These are phyloP conservation scores for human (Homo sapiens) DNA, from an alignment of 2,113 vertebrate genomes.

Conservation along the genomic window DNA sequence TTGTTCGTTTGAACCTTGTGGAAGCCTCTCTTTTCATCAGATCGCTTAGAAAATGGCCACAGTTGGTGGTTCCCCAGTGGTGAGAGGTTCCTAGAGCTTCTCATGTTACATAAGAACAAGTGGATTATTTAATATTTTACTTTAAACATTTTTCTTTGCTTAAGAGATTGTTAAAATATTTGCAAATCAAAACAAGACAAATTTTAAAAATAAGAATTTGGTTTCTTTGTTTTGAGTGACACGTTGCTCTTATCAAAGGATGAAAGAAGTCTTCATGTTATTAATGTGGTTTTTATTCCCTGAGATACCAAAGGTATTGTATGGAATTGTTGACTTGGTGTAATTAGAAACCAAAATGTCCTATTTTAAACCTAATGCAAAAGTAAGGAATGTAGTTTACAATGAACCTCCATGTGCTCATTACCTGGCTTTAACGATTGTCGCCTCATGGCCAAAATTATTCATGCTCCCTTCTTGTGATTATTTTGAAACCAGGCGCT, in stretches of 20 bases:
- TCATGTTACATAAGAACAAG: neutral
- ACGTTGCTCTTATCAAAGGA: neutral
- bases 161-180: neutral
- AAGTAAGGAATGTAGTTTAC: neutral
- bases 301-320: neutral
- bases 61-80: neutral
- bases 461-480: no score
- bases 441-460: no score
- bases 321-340: neutral
- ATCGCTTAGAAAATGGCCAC: neutral
- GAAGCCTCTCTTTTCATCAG: neutral
- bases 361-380: neutral
- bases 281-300: neutral
- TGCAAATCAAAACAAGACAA: neutral
- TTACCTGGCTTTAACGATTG: neutral
- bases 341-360: neutral
- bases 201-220: neutral
- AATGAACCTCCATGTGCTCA: neutral
- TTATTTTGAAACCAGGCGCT: neutral
- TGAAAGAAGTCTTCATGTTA: neutral
- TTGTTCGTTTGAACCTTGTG: neutral
- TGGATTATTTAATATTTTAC: slow-evolving; percentile 2
- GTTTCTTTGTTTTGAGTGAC: neutral
- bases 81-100: neutral
- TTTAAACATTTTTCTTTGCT: neutral